Base-by-base conservation (phyloP, 35 echinoderm and acorn worm species). In the Amphiura filiformis region DNA sequence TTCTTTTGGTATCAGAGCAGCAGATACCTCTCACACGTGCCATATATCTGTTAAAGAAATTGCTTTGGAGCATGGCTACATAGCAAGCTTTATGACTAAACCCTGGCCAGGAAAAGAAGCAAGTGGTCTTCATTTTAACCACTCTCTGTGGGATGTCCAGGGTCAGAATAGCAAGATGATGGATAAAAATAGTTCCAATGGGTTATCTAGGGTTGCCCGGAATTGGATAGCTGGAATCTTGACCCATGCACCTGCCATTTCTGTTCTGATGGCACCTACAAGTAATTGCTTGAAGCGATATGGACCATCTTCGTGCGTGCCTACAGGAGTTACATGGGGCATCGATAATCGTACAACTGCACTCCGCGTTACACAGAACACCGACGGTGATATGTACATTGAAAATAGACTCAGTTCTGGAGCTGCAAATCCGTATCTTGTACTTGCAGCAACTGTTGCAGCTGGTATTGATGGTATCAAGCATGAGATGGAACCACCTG, bases 401-500 rank as follows among this genome's bases (percentile, higher is more conserved):
- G 94, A 96, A 85, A 93, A 96, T 36, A 61, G 94, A 22, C 37
- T 96, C 75, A 91, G 94, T 34, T 87, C 89, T 22, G 88, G 92
- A 32, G 91, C 39, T 22, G 84, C 80, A 28, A 93, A 96, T 37
- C 94, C 94, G 34, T 96, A 96, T 52, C 82, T 96, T 30, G 80
- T 42, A 15, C 41, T 96, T 39, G 94, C 90, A 26, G 94, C 91
- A 7, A 93, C 91, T 17, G 65, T 96, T 1, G 94, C 94, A 32
- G 94, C 94, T 26, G 94, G 94, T n/a, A n/a, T n/a, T n/a, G n/a
- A n/a, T n/a, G n/a, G n/a, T n/a, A n/a, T n/a, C n/a, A n/a, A n/a
- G n/a, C 41, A 76, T 22, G 18, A 90, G 40, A 34, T 89, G 2
- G 79, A 75, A 12, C 86, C 87, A 42, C 79, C 88, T 0, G 83